A percentile compares a stretch with the other conserved stretches of the same genome.
These are phyloP conservation scores for Pygmarrhopalites habei DNA, from an alignment of 1,140 invertebrate species.

Conservation along the genomic window DNA sequence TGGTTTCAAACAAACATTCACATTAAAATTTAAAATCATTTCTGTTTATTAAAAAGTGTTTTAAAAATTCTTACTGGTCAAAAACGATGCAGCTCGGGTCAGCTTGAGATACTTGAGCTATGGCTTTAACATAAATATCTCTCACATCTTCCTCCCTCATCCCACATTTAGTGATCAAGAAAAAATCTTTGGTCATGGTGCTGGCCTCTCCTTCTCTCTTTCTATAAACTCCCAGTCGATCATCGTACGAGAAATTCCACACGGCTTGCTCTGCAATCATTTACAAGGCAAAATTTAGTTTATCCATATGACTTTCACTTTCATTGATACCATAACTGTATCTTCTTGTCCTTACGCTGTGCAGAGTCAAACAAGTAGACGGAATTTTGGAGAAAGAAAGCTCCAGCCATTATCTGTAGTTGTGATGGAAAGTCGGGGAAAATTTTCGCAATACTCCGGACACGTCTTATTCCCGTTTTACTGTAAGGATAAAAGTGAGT, in stretches of 20 bases:
- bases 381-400: conserved; percentile 2
- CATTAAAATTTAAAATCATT: neutral
- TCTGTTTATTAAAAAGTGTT: neutral
- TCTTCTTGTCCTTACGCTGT: neutral
- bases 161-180: neutral
- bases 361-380: conserved; percentile 17
- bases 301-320: neutral
- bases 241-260: conserved; percentile 13
- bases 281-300: neutral
- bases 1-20: conserved; percentile 11
- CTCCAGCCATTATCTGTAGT: conserved; percentile 2
- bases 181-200: neutral
- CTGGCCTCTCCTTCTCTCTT: neutral
- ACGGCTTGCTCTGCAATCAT: conserved; percentile 15
- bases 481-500: neutral
- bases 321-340: neutral
- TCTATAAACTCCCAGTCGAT: neutral
- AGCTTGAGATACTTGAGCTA: conserved; percentile 12
- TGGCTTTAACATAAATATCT: conserved; percentile 10
- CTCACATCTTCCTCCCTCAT: neutral
- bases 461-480: conserved; percentile 3
- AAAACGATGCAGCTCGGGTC: conserved; percentile 20
- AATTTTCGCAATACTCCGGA: conserved; percentile 1
- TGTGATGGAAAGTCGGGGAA: conserved; percentile 8
- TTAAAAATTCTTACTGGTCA: conserved; percentile 4